Evolutionary conservation across 2,113 vertebrate genomes (phyloP).

Genomic region (Paratilapia polleni): DNA sequence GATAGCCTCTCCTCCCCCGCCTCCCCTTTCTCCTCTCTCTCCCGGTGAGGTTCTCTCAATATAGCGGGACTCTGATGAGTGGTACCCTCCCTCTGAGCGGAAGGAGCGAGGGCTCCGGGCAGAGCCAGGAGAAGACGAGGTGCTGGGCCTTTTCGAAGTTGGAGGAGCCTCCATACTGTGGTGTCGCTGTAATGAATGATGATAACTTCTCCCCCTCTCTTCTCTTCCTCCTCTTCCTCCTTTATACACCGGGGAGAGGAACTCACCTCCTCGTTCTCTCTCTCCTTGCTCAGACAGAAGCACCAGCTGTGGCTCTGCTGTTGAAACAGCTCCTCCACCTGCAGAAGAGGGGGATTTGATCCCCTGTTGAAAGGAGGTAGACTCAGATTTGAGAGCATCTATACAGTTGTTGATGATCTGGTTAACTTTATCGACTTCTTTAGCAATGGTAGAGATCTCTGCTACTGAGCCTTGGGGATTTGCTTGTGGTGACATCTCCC

Average conservation of each 20-base stretch:
- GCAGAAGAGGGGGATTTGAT: conserved; percentile 82
- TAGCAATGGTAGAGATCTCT: conserved; percentile 97
- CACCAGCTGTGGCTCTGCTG: conserved; percentile 89
- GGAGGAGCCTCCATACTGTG: conserved; percentile 90
- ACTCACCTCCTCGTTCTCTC: conserved; percentile 73
- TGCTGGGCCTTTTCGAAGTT: conserved; percentile 85
- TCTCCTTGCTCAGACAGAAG: conserved; percentile 91
- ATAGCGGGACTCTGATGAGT: conserved; percentile 90
- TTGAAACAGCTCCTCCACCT: conserved; percentile 83
- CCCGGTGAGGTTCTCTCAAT: conserved; percentile 90
- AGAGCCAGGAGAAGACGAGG: conserved; percentile 90
- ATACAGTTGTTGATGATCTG: conserved; percentile 99
- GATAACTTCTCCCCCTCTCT: conserved; percentile 80
- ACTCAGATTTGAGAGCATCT: conserved; percentile 96
- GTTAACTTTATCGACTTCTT: conserved; percentile 98
- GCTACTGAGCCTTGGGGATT: conserved; percentile 90
- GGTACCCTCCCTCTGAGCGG: conserved; percentile 86
- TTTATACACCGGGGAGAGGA: conserved; percentile 91
- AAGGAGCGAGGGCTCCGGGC: conserved; percentile 91
- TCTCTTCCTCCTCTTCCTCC: conserved; percentile 78
- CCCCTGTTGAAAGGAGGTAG: conserved; percentile 92
- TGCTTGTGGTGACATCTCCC: conserved; percentile 79
- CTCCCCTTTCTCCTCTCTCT: conserved; percentile 66
- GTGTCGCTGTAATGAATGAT: conserved; percentile 91
- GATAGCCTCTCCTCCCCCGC: conserved; percentile 81